Percentiles rank a stretch among this genome's conserved stretches.
Conservation (phyloP, 2,888 invertebrate species). For the Priocnemis perturbator region DNA sequence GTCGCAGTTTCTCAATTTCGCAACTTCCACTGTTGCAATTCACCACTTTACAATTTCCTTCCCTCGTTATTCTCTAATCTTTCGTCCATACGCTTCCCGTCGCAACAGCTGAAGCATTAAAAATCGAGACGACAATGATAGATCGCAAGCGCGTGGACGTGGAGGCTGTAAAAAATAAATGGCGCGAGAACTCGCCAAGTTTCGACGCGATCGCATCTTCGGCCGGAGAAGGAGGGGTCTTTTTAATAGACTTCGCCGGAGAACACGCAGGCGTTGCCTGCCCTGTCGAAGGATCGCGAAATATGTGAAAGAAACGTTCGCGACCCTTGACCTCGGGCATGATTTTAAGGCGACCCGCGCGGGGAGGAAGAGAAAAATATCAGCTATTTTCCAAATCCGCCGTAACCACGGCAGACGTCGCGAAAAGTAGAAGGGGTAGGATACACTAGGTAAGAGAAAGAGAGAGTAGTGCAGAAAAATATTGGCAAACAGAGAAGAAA, state of each 20-base stretch:
- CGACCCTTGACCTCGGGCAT: no score
- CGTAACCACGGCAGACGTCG: constrained; percentile 16
- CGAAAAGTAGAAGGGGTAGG: constrained; percentile 2
- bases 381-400: constrained; percentile 66
- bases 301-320: no score
- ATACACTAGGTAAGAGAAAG: constrained; percentile 1
- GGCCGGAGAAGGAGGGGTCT: not conserved
- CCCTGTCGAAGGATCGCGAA: no score
- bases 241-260: constrained; percentile 11
- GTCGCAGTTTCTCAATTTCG: no score
- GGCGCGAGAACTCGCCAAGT: not conserved
- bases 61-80: no score
- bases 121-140: constrained; percentile 3
- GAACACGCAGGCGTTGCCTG: not conserved
- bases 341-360: not conserved
- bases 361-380: constrained; percentile 44
- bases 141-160: not conserved
- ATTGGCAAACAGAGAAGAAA: constrained; percentile 64
- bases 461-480: constrained; percentile 48
- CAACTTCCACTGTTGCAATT: no score
- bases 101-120: not conserved
- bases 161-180: not conserved
- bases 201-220: constrained; percentile 13
- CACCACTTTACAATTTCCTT: no score
- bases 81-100: no score